Evolutionary conservation across 1,140 invertebrate genomes (phyloP).

Genomic region (Dermatophagoides farinae): DNA sequence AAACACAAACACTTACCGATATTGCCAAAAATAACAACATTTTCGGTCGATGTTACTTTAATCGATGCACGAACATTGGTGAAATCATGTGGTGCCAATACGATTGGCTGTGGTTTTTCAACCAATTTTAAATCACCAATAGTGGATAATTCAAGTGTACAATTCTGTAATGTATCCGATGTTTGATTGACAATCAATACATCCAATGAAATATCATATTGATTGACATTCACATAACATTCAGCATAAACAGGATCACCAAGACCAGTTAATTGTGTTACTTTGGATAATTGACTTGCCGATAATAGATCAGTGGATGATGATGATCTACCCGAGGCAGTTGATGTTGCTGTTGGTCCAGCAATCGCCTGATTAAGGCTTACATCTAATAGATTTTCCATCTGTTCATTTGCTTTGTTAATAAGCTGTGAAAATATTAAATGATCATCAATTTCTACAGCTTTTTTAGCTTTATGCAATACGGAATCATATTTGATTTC

Average conservation of each 20-base stretch:
- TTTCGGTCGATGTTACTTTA: constrained; percentile 88
- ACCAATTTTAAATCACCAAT: constrained; percentile 89
- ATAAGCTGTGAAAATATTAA: constrained; percentile 13
- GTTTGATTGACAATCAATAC: constrained; percentile 97
- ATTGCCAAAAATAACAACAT: constrained; percentile 98
- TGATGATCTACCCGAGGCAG: constrained; percentile 37
- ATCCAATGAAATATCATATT: constrained; percentile 94
- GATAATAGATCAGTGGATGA: constrained; percentile 17
- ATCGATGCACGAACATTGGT: constrained; percentile 94
- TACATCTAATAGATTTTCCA: constrained; percentile 49
- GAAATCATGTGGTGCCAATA: constrained; percentile 87
- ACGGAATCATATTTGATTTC: constrained; percentile 10
- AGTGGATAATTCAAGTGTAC: constrained; percentile 88
- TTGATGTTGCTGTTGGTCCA: constrained; percentile 32
- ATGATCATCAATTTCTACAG: constrained; percentile 14
- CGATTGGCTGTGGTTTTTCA: constrained; percentile 84
- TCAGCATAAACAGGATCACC: constrained; percentile 98
- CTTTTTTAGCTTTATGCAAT: background rate
- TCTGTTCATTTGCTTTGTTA: constrained; percentile 7
- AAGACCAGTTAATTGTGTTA: constrained; percentile 97
- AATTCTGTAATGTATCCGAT: constrained; percentile 87
- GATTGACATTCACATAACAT: constrained; percentile 96
- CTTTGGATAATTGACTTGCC: constrained; percentile 29
- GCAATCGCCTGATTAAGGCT: constrained; percentile 76
- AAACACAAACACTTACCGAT: constrained; percentile 43